Percentiles rank a stretch among this genome's conserved stretches.
Evolutionary conservation across 2,888 invertebrate genomes (phyloP).

Genomic region (Spicauda simplicius): DNA sequence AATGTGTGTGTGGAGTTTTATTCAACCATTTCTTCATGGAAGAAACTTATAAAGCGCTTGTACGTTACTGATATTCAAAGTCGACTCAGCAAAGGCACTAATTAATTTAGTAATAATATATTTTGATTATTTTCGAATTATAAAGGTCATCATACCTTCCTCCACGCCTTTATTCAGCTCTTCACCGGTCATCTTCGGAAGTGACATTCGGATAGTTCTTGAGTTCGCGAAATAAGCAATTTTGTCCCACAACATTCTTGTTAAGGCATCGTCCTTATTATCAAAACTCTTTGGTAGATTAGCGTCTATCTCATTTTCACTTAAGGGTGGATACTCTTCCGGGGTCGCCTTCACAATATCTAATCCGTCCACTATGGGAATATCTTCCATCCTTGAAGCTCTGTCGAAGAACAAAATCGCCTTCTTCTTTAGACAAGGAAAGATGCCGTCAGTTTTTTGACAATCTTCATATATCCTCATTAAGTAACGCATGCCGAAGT

Average conservation of each 20-base stretch:
- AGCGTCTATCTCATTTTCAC: constrained; percentile 89
- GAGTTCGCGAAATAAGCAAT: constrained; percentile 89
- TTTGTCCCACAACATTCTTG: constrained; percentile 89
- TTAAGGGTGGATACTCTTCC: constrained; percentile 73
- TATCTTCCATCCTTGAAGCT: constrained; percentile 88
- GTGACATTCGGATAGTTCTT: constrained; percentile 90
- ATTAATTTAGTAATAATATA: too few relatives aligned
- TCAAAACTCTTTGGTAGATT: constrained; percentile 87
- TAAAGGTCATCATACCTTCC: constrained; percentile 85
- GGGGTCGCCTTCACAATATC: constrained; percentile 86
- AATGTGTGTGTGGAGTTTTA: too few relatives aligned
- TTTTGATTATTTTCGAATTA: too few relatives aligned
- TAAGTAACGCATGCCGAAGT: constrained; percentile 87
- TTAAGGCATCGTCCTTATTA: constrained; percentile 88
- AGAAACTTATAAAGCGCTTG: too few relatives aligned
- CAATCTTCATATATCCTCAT: constrained; percentile 92
- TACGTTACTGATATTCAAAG: too few relatives aligned
- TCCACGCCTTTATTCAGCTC: constrained; percentile 89
- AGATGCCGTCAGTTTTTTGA: constrained; percentile 87
- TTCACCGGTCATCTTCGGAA: constrained; percentile 89
- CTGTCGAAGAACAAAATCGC: constrained; percentile 92
- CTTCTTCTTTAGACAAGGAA: constrained; percentile 92
- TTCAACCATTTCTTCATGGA: too few relatives aligned
- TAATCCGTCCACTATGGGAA: constrained; percentile 86
- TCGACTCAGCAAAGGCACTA: too few relatives aligned